Percentiles rank a stretch among this genome's conserved stretches.
These are phyloP conservation scores for Solen grandis DNA, from an alignment of 1,140 invertebrate species.

Conservation along the genomic window DNA sequence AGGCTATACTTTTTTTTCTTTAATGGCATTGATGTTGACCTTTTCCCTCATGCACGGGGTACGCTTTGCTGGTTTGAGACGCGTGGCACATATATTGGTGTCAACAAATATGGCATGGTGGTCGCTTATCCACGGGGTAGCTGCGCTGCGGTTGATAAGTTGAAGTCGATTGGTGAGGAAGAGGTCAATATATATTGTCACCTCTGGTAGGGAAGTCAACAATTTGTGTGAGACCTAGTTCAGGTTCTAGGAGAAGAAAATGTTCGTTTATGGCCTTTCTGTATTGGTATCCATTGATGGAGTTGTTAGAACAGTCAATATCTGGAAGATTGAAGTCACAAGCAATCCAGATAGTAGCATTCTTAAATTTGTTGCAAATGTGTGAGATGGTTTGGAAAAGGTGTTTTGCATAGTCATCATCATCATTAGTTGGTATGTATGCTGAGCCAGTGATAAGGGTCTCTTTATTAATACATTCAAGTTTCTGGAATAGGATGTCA, in stretches of 20 bases:
- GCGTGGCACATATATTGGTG: too few relatives aligned
- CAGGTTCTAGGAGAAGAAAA: neutral
- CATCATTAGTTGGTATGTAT: constrained; percentile 14
- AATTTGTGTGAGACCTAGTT: neutral
- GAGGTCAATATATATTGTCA: too few relatives aligned
- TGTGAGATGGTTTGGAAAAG: neutral
- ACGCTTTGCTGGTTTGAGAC: too few relatives aligned
- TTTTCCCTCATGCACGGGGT: too few relatives aligned
- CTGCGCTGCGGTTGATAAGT: constrained; percentile 18
- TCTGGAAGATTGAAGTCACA: constrained; percentile 1
- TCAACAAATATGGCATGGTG: constrained; percentile 1
- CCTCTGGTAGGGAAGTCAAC: neutral
- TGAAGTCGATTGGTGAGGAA: constrained; percentile 7
- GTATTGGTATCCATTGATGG: neutral
- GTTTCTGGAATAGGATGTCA: neutral
- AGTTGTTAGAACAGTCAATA: neutral
- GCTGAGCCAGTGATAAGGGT: constrained; percentile 9
- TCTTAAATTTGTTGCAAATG: neutral
- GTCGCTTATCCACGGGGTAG: constrained; percentile 1
- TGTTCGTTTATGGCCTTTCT: constrained; percentile 2
- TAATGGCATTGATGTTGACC: too few relatives aligned
- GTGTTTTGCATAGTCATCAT: neutral
- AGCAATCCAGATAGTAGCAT: constrained; percentile 2
- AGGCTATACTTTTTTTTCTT: too few relatives aligned
- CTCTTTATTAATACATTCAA: constrained; percentile 1